A percentile compares a stretch with the other conserved stretches of the same genome.
Conservation (phyloP, 2,888 invertebrate genomes). For the Dinocampus coccinellae region DNA sequence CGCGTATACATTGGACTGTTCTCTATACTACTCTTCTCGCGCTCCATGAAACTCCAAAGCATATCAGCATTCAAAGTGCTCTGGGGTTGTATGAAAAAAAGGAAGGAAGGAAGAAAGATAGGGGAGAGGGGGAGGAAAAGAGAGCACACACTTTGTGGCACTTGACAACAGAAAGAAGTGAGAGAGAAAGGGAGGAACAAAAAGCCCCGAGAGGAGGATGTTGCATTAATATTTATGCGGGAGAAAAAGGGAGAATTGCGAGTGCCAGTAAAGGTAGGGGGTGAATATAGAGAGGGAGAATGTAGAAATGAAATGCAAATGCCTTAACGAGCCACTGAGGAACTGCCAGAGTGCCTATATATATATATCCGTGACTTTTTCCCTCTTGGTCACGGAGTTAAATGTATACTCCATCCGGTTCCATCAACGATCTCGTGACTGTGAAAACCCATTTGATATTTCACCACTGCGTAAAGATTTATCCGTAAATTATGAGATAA, state of each 20-base stretch:
- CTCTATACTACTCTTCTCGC: slow-evolving; percentile 19
- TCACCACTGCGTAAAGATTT: slow-evolving; percentile 29
- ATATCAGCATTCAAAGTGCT: slow-evolving; percentile 70
- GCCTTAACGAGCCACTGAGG: slow-evolving; percentile 70
- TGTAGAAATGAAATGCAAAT: slow-evolving; percentile 68
- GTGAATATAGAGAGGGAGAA: slow-evolving; percentile 32
- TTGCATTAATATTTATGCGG: slow-evolving; percentile 70
- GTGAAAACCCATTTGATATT: slow-evolving; percentile 23
- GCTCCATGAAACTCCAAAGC: slow-evolving; percentile 53
- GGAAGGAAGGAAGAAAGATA: no score
- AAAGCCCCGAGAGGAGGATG: slow-evolving; percentile 68
- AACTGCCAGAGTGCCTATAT: slow-evolving; percentile 62
- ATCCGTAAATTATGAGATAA: slow-evolving; percentile 25
- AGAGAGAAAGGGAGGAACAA: slow-evolving; percentile 59
- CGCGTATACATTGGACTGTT: slow-evolving; percentile 15
- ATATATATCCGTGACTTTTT: slow-evolving; percentile 50
- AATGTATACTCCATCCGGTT: slow-evolving; percentile 50
- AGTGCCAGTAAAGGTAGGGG: slow-evolving; percentile 48
- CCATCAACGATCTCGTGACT: slow-evolving; percentile 63
- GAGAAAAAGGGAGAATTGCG: slow-evolving; percentile 48
- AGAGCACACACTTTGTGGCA: slow-evolving; percentile 40
- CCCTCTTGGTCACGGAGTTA: slow-evolving; percentile 59
- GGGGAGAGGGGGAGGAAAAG: no score
- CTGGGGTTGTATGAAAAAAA: slow-evolving; percentile 47
- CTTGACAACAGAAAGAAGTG: slow-evolving; percentile 43